Evolutionary conservation across 2,113 vertebrate genomes (phyloP).

Genomic region (Archocentrus centrarchus): DNA sequence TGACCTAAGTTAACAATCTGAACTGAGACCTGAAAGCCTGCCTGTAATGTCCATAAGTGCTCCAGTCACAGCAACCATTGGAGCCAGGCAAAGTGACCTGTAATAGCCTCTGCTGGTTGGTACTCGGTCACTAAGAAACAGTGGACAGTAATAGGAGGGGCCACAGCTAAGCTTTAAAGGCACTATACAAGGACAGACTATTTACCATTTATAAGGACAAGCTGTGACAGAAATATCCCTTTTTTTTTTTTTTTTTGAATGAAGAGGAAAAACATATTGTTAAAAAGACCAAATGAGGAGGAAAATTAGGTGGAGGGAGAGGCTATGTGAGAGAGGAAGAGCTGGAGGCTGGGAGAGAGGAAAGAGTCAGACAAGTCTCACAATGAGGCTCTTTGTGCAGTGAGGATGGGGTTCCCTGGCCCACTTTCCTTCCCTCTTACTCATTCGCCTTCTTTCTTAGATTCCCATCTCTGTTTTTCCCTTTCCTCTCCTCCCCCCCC

Average conservation of each 20-base stretch:
- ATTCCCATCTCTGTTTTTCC: neutral
- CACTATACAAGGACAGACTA: neutral
- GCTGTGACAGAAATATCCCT: constrained; percentile 29
- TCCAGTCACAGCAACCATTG: neutral
- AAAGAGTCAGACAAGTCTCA: constrained; percentile 57
- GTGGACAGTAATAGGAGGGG: constrained; percentile 31
- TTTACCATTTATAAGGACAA: constrained; percentile 16
- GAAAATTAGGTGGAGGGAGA: constrained; percentile 21
- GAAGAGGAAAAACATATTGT: constrained; percentile 31
- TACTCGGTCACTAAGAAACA: constrained; percentile 29
- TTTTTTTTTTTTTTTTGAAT: constrained; percentile 26
- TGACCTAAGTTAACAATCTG: neutral
- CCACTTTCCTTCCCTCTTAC: constrained; percentile 48
- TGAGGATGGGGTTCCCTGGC: constrained; percentile 50
- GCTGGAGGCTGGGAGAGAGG: constrained; percentile 51
- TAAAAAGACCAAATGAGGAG: constrained; percentile 14
- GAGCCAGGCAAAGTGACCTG: constrained; percentile 44
- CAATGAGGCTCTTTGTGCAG: constrained; percentile 81
- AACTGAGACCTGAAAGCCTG: neutral
- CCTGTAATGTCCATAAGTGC: neutral
- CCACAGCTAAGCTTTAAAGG: neutral
- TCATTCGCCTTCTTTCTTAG: constrained; percentile 44
- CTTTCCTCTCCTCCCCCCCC: neutral
- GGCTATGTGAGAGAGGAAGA: constrained; percentile 48
- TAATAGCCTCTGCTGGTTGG: constrained; percentile 47